Evolutionary conservation across 2,113 vertebrate genomes (phyloP).

Genomic region (Upupa epops): DNA sequence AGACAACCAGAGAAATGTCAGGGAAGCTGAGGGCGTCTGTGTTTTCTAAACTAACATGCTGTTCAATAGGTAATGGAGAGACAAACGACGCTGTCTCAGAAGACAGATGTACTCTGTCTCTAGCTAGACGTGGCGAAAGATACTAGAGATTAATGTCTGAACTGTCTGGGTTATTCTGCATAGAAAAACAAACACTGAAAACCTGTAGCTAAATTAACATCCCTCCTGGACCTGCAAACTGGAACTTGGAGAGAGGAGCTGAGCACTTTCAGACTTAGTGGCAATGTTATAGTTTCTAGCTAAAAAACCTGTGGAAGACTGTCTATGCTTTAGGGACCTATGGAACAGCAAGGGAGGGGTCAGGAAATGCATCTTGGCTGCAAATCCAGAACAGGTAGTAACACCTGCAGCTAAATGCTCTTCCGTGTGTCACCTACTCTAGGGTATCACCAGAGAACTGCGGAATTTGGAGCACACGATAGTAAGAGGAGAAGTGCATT

Average conservation of each 20-base stretch:
- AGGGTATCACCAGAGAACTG: too few relatives aligned
- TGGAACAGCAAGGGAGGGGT: neutral
- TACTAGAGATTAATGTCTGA: neutral
- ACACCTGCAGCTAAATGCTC: neutral
- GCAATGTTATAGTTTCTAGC: neutral
- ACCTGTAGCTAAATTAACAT: neutral
- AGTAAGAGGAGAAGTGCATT: neutral
- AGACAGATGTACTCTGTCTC: too few relatives aligned
- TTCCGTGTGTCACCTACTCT: too few relatives aligned
- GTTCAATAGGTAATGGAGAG: neutral
- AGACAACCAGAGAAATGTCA: neutral
- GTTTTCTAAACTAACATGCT: neutral
- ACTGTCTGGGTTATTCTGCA: neutral
- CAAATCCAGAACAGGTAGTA: neutral
- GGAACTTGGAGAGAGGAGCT: neutral
- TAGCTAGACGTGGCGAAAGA: too few relatives aligned
- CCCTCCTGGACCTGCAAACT: neutral
- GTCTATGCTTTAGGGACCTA: neutral
- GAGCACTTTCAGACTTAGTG: neutral
- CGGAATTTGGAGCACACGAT: neutral
- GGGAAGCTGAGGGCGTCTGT: neutral
- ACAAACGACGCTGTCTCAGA: too few relatives aligned
- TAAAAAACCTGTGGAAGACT: neutral
- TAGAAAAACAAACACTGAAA: too few relatives aligned
- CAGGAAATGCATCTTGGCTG: neutral